Percentiles rank a stretch among this genome's conserved stretches.
Conservation (phyloP, 2,113 vertebrate species). For the Cavia porcellus region DNA sequence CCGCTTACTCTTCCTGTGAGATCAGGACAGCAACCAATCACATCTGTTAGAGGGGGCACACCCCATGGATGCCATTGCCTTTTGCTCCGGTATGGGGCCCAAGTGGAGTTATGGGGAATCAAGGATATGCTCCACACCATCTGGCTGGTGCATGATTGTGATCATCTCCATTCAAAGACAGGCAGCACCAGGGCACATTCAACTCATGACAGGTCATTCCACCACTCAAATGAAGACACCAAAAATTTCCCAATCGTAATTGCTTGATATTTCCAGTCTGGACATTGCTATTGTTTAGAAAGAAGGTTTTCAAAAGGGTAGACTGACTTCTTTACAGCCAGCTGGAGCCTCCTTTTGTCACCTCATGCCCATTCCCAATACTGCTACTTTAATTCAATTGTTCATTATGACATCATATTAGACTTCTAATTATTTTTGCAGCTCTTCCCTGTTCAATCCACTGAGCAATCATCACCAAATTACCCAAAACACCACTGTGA, state of each 20-base stretch:
- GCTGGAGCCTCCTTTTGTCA: neutral
- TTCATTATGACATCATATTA: neutral
- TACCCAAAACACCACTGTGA: neutral
- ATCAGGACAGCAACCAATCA: neutral
- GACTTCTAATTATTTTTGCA: slow-evolving; percentile 6
- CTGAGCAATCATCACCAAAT: neutral
- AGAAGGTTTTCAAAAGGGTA: neutral
- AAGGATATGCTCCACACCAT: neutral
- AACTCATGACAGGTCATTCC: neutral
- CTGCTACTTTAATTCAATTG: neutral
- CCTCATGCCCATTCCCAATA: neutral
- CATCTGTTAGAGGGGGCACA: neutral
- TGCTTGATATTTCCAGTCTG: neutral
- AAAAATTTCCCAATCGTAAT: neutral
- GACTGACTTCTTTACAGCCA: neutral
- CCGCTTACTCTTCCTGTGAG: neutral
- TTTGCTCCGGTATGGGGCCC: neutral
- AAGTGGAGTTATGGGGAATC: neutral
- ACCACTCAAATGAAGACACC: neutral
- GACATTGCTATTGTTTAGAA: neutral
- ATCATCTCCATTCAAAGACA: neutral
- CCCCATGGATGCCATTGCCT: neutral
- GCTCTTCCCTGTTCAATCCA: neutral
- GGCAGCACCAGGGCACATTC: neutral
- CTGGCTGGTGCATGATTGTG: neutral